phyloP scores from a whole-genome alignment of 2,113 vertebrate genomes.

The Cyphomyrus plagiostoma region DNA sequence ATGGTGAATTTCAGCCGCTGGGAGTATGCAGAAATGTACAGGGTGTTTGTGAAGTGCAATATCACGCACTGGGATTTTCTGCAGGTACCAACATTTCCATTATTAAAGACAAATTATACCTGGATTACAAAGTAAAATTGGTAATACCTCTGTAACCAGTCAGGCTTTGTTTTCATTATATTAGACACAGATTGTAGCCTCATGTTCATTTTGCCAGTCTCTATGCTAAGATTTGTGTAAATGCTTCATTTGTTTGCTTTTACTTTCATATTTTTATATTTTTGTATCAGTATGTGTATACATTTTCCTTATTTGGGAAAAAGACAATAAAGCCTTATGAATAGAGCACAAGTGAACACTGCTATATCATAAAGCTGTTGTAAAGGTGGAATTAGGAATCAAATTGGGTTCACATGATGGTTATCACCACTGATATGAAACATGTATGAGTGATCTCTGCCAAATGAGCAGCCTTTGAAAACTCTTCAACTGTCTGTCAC shows the following conservation, averaged over 20 bases:
- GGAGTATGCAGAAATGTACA: slow-evolving; percentile 49
- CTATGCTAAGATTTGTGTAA: neutral
- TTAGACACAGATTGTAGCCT: neutral
- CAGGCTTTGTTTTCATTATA: neutral
- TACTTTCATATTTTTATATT: neutral
- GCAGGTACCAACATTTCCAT: slow-evolving; percentile 42
- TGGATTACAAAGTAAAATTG: neutral
- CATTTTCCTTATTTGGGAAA: neutral
- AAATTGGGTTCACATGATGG: neutral
- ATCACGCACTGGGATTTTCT: slow-evolving; percentile 29
- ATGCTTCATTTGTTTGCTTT: neutral
- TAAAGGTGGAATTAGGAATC: neutral
- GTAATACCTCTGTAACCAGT: neutral
- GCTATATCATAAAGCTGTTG: neutral
- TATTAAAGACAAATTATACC: neutral
- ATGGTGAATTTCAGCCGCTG: slow-evolving; percentile 43
- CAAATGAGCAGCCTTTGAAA: neutral
- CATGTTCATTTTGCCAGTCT: neutral
- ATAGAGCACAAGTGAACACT: neutral
- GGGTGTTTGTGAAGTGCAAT: slow-evolving; percentile 42
- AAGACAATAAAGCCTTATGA: neutral
- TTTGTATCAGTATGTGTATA: neutral
- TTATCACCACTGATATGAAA: neutral
- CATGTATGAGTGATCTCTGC: neutral
- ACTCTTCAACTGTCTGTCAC: neutral